These are phyloP conservation scores for Pinctada fucata DNA, from an alignment of 2,888 invertebrate genomes.

Conservation along the genomic window DNA sequence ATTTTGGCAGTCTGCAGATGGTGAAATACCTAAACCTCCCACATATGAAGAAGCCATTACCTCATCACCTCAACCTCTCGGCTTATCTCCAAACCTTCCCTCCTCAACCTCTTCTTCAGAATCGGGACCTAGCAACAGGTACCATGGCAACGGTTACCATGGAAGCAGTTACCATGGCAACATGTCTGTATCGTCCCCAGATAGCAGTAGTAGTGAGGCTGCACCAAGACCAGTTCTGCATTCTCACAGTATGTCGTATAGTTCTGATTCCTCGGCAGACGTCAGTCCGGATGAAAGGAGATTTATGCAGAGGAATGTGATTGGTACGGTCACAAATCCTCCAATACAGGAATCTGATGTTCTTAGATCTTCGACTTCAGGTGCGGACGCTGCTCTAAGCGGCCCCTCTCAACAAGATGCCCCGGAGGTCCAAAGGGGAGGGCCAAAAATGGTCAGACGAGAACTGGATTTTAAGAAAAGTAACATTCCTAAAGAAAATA, in stretches of 20 bases:
- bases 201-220: background rate
- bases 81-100: background rate
- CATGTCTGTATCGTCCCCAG: background rate
- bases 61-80: background rate
- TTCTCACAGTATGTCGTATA: constrained; percentile 34
- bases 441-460: too few species aligned
- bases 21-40: constrained; percentile 53
- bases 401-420: background rate
- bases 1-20: background rate
- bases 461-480: background rate
- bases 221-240: constrained; percentile 14
- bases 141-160: background rate
- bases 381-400: background rate
- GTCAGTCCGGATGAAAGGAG: constrained; percentile 1
- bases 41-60: constrained; percentile 63
- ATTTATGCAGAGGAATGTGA: background rate
- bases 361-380: background rate
- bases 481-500: background rate
- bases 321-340: background rate
- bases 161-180: background rate
- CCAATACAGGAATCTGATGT: background rate
- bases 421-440: background rate
- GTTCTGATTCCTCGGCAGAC: constrained; percentile 28
- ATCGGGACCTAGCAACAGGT: background rate
- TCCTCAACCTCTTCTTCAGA: background rate